phyloP scores from a whole-genome alignment of 2,888 invertebrate genomes.

The Drosophila nr. perissopoda region DNA sequence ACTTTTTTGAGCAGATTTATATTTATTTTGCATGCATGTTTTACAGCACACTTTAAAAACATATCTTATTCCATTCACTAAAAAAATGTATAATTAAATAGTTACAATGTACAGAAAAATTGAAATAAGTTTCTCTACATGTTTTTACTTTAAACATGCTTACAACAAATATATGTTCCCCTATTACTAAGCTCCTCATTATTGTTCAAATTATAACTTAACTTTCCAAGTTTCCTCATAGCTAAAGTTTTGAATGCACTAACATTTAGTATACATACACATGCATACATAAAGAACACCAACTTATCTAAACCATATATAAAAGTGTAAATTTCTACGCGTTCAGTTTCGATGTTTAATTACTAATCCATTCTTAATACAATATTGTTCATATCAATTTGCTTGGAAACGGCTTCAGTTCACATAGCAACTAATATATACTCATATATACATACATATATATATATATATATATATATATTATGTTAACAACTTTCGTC shows the following conservation, averaged over 20 bases:
- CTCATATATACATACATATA: constrained; percentile 4
- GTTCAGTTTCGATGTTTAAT: constrained; percentile 28
- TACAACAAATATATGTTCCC: background rate
- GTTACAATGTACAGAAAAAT: background rate
- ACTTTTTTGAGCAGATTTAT: constrained; percentile 13
- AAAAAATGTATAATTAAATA: background rate
- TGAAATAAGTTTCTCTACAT: background rate
- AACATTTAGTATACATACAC: constrained; percentile 18
- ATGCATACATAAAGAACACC: constrained; percentile 6
- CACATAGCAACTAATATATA: constrained; percentile 19
- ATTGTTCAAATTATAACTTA: background rate
- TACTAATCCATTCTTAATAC: constrained; percentile 26
- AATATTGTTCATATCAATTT: constrained; percentile 17
- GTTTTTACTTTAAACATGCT: background rate
- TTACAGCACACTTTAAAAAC: background rate
- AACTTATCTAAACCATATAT: background rate
- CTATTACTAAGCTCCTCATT: background rate
- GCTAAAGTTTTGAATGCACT: background rate
- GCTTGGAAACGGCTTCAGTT: constrained; percentile 51
- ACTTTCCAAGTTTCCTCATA: background rate
- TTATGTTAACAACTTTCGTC: constrained; percentile 16
- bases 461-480: background rate
- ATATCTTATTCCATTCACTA: background rate
- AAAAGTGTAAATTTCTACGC: constrained; percentile 25
- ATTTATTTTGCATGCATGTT: constrained; percentile 11